These are phyloP conservation scores for Mesocentrotus franciscanus DNA, from an alignment of 53 echinoderm and acorn worm genomes.

Conservation along the genomic window DNA sequence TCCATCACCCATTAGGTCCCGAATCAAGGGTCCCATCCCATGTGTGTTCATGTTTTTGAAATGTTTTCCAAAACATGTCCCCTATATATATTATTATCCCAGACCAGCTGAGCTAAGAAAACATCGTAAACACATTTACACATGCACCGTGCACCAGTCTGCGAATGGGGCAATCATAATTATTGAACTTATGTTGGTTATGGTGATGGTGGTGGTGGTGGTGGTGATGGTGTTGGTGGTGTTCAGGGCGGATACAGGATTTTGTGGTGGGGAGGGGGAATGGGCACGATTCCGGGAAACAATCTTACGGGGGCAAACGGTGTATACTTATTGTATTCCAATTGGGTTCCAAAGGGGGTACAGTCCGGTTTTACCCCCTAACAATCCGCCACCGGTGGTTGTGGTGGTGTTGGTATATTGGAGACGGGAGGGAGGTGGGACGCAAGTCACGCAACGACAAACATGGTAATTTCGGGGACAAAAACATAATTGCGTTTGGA, in stretches of 20 bases:
- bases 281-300: too few relatives aligned
- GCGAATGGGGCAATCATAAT: neutral
- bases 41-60: neutral
- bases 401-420: neutral
- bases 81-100: neutral
- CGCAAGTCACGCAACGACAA: neutral
- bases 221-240: neutral
- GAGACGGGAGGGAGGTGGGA: neutral
- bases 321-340: too few relatives aligned
- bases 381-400: too few relatives aligned
- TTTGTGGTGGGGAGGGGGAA: too few relatives aligned
- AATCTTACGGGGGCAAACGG: too few relatives aligned
- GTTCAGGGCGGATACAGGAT: too few relatives aligned
- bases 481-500: neutral
- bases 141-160: too few relatives aligned
- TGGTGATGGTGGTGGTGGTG: neutral
- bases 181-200: neutral
- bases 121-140: neutral
- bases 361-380: too few relatives aligned
- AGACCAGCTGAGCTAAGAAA: neutral
- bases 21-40: neutral
- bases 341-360: too few relatives aligned
- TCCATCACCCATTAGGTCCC: neutral
- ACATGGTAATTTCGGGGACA: neutral
- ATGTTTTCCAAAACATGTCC: neutral